Percentiles rank a stretch among this genome's conserved stretches.
These are phyloP conservation scores for Acanthurus lineatus DNA, from an alignment of 2,797 vertebrate species.

Conservation along the genomic window DNA sequence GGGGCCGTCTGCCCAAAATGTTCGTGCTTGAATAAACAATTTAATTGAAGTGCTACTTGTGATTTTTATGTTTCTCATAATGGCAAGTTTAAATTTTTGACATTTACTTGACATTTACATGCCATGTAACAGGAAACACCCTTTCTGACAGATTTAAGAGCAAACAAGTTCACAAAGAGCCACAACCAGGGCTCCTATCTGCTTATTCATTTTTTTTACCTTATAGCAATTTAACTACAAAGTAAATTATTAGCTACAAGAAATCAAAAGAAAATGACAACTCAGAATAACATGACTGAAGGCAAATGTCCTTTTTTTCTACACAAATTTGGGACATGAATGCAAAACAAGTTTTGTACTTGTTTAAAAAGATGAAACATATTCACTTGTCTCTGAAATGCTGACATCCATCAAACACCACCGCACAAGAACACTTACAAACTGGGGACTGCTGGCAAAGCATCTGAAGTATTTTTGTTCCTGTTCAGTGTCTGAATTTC, in stretches of 20 bases:
- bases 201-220: constrained; percentile 46
- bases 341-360: constrained; percentile 65
- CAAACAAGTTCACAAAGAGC: constrained; percentile 46
- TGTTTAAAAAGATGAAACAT: constrained; percentile 50
- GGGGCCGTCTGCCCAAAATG: background rate
- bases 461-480: constrained; percentile 42
- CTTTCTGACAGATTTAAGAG: constrained; percentile 47
- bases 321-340: constrained; percentile 56
- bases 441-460: constrained; percentile 25
- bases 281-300: constrained; percentile 49
- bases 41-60: constrained; percentile 14
- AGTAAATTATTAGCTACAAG: constrained; percentile 67
- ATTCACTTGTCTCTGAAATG: constrained; percentile 54
- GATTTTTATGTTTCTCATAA: constrained; percentile 18
- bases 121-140: constrained; percentile 5
- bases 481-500: constrained; percentile 31
- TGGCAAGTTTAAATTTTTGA: constrained; percentile 7
- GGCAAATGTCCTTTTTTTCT: constrained; percentile 31
- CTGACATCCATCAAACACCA: constrained; percentile 54
- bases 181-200: constrained; percentile 51
- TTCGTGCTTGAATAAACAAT: constrained; percentile 2
- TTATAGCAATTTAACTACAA: constrained; percentile 62
- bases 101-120: constrained; percentile 1
- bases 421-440: constrained; percentile 45
- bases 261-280: constrained; percentile 57